phyloP scores from a whole-genome alignment of 2,888 invertebrate genomes.

The Gisinianus flammeolus region DNA sequence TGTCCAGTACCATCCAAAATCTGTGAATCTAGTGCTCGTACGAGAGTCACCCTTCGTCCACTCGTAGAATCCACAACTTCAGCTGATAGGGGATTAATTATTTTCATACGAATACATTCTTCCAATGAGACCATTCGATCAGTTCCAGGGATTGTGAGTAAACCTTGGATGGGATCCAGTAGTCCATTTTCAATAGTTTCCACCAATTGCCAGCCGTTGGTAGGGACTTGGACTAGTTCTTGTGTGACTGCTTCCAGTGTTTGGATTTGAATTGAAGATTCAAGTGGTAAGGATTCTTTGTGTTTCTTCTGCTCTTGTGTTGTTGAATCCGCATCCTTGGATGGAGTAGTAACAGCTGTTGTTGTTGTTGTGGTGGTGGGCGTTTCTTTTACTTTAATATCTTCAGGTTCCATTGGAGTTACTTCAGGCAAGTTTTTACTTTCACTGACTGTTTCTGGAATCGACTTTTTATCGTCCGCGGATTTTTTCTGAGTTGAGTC shows the following conservation, averaged over 20 bases:
- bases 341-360: not conserved
- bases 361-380: not conserved
- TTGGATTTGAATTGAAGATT: not conserved
- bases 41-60: constrained; percentile 69
- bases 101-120: constrained; percentile 83
- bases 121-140: constrained; percentile 82
- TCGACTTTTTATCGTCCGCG: too few relatives aligned
- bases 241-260: not conserved
- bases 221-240: constrained; percentile 74
- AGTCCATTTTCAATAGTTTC: constrained; percentile 83
- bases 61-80: constrained; percentile 78
- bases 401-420: not conserved
- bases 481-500: not conserved
- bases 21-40: constrained; percentile 77
- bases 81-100: constrained; percentile 84
- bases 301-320: not conserved
- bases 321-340: not conserved
- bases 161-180: constrained; percentile 81
- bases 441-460: too few relatives aligned
- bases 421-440: too few relatives aligned
- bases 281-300: not conserved
- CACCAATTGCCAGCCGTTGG: constrained; percentile 80
- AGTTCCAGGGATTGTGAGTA: constrained; percentile 85
- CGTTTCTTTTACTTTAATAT: not conserved
- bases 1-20: constrained; percentile 80